Percentiles rank a stretch among this genome's conserved stretches.
Evolutionary conservation across 2,113 vertebrate genomes (phyloP).

Genomic region (Vidua macroura): DNA sequence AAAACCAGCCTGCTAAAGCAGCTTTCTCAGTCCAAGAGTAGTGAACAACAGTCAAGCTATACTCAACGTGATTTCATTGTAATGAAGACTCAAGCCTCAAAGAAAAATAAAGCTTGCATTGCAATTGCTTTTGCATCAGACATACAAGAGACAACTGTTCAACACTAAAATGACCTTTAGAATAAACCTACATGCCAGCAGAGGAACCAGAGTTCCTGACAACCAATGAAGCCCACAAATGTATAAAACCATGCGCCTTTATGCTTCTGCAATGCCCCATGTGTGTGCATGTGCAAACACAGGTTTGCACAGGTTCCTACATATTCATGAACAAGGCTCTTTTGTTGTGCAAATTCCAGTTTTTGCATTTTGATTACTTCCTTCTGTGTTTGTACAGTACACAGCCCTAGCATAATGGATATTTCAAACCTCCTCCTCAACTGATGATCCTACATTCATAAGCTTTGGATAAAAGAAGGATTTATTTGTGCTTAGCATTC

Average conservation of each 20-base stretch:
- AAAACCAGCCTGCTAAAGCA: neutral
- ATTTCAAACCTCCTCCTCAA: neutral
- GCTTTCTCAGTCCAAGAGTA: neutral
- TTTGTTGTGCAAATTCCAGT: neutral
- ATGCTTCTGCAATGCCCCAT: neutral
- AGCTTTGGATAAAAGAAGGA: neutral
- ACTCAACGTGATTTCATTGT: neutral
- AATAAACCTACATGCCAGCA: neutral
- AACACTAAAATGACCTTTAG: neutral
- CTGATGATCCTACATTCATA: neutral
- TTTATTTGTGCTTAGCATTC: neutral
- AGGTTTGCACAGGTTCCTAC: neutral
- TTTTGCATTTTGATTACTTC: conserved; percentile 35
- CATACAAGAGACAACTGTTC: neutral
- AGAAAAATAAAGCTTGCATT: neutral
- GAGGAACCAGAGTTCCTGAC: neutral
- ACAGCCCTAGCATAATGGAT: neutral
- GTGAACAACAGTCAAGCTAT: neutral
- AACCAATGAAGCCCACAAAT: neutral
- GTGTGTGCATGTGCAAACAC: neutral
- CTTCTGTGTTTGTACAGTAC: neutral
- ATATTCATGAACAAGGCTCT: neutral
- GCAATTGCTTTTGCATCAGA: neutral
- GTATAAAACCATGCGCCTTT: accelerated
- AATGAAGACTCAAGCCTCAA: neutral